Base-by-base conservation (phyloP, 2,797 vertebrate species). In the Onychomys leucogaster region DNA sequence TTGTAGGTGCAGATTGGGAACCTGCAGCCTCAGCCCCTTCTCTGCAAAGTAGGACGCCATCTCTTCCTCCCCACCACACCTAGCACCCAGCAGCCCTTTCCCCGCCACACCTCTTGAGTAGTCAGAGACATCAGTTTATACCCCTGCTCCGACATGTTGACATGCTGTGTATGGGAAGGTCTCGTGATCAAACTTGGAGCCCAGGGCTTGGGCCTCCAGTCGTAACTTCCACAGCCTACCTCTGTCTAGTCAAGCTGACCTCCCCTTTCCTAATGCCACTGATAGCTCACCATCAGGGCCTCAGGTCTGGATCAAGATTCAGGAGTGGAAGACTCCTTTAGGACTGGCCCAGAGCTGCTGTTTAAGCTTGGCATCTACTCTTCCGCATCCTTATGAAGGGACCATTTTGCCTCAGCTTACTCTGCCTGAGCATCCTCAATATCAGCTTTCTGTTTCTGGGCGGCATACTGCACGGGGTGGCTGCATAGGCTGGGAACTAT, bases 401-500 rank as follows among this genome's bases (percentile, higher is more conserved):
- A 61, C 73, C 5, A 32, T 37, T 67, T 29, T 8, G 59, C 46
- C 27, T 27, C 1, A 27, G 37, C 34, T 37, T 27, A 1, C 55
- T 84, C 19, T 11, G 27, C 55, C n/a, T 0, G 0, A 12, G 65
- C 21, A 1, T 73, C 84, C 61, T 63, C 29, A 59, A 3, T 0
- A 1, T 10, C 0, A 5, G 46, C 5, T 25, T 21, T 27, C 59
- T 46, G 46, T 17, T 87, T 14, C 0, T 11, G 65, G 2, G 49
- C 0, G 29, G 12, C 7, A 6, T 1, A 2, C 21, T 6, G 32
- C 21, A 17, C 71, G 21, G 37, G 61, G 46, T 37, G 32, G 41
- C 52, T 0, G 3, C 9, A 0, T 4, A 4, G 2, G n/a, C 6
- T 1, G 11, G 34, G 13, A 55, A 2, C 71, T 4, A 8, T 19